Evolutionary conservation across 2,888 invertebrate genomes (phyloP).

Genomic region (Eupithecia vulgata): DNA sequence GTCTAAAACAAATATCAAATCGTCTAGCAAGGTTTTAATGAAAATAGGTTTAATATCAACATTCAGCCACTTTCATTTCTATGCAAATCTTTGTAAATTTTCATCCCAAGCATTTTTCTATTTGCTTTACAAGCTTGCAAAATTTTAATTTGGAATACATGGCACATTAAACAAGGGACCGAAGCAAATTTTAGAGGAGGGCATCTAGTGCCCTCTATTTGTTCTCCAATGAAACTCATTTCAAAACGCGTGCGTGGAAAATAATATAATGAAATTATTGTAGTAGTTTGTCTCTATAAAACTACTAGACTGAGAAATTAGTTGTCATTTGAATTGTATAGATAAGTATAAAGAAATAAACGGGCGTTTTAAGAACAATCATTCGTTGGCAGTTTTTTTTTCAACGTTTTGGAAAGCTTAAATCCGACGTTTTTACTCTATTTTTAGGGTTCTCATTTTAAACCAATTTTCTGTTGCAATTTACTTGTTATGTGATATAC

Average conservation of each 20-base stretch:
- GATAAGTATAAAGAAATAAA: no score
- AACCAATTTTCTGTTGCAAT: no score
- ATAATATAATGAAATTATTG: slow-evolving; percentile 3
- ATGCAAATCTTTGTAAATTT: slow-evolving; percentile 7
- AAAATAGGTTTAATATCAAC: slow-evolving; percentile 14
- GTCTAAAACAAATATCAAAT: neutral
- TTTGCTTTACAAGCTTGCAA: slow-evolving; percentile 15
- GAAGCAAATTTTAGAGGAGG: slow-evolving; percentile 58
- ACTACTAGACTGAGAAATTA: slow-evolving; percentile 8
- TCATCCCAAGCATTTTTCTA: slow-evolving; percentile 12
- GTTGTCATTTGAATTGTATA: neutral
- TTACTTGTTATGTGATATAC: no score
- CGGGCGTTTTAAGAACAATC: no score
- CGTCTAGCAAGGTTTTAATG: slow-evolving; percentile 7
- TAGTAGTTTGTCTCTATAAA: neutral
- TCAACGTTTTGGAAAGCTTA: no score
- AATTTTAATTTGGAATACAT: slow-evolving; percentile 43
- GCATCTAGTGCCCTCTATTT: slow-evolving; percentile 19
- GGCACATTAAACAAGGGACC: slow-evolving; percentile 56
- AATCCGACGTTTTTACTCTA: no score
- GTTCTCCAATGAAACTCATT: slow-evolving; percentile 60
- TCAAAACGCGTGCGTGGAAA: slow-evolving; percentile 44
- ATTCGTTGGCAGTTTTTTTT: no score
- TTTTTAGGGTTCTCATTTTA: no score
- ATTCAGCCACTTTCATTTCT: slow-evolving; percentile 8